Evolutionary conservation across 1,140 invertebrate species (phyloP), one percentile per base, ranked within the genome.

Genomic region (Scaptomyza pallida): DNA sequence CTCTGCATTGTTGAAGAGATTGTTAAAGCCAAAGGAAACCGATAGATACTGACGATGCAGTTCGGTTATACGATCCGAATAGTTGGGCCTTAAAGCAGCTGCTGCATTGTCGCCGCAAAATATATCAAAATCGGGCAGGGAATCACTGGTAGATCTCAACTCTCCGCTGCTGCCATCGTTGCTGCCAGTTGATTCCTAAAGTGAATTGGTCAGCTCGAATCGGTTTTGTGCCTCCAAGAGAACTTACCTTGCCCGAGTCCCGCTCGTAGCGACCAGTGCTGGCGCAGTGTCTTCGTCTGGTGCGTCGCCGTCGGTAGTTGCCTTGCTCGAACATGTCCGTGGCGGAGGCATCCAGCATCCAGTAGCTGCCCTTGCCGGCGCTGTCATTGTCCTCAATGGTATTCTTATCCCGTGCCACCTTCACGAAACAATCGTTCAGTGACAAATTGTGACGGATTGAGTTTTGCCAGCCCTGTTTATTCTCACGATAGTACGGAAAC

Each of bases 341-440:
- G 43, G 95, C 95, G 54, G 96, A 96, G 0, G 96, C 96, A 89
- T 97, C 96, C 63, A 98, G 91, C 63, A 96, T 96, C 97, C 97
- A 98, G 89, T 96, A 98, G 67, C 95, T 96, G 3, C 96, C 96
- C 86, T 97, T 97, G 0, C 95, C 93, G 0, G 86, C 82, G 16
- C 79, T 88, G 88, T 94, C 92, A 93, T 96, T 89, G 92, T 94
- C 90, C 10, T 89, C 94, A 0, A 94, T 93, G 48, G 94, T 93
- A 70, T 97, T 96, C 75, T 97, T 96, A 92, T 96, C 92, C 72
- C 94, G 72, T 65, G 95, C 92, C 12, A 97, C 93, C 92, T 98
- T 98, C 1, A 98, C 95, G 89, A 98, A 98, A 91, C 97, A 98
- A 89, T 98, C 97, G 92, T 98, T 98, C 15, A 98, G 92, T 61